phyloP scores from a whole-genome alignment of 1,140 invertebrate genomes.

The Pseudobourletiella spinata region DNA sequence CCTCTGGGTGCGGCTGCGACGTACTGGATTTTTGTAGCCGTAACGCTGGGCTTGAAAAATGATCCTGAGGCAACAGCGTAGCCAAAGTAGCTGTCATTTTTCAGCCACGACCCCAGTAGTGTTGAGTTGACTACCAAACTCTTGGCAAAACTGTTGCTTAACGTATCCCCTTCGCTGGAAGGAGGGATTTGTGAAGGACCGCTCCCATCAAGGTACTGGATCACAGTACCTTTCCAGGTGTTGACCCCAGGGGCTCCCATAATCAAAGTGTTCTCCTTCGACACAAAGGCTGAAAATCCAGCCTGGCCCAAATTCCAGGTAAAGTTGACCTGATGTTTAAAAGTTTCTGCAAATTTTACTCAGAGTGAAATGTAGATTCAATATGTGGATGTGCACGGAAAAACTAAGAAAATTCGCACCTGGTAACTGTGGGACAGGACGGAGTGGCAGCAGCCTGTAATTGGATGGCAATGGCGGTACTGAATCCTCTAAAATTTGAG shows the following conservation, averaged over 20 bases:
- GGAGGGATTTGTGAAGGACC: too few relatives aligned
- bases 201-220: constrained; percentile 29
- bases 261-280: constrained; percentile 36
- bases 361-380: constrained; percentile 31
- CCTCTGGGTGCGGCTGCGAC: constrained; percentile 28
- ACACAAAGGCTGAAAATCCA: constrained; percentile 37
- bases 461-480: background rate
- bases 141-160: background rate
- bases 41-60: constrained; percentile 10
- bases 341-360: constrained; percentile 12
- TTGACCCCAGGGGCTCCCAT: constrained; percentile 43
- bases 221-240: constrained; percentile 41
- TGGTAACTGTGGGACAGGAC: too few relatives aligned
- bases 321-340: constrained; percentile 13
- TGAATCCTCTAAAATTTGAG: background rate
- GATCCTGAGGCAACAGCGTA: constrained; percentile 32
- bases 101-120: background rate
- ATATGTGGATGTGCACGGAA: constrained; percentile 21
- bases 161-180: background rate
- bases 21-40: constrained; percentile 20
- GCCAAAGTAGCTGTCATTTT: constrained; percentile 16
- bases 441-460: background rate
- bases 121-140: background rate
- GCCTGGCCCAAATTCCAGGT: constrained; percentile 38
- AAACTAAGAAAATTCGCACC: background rate